phyloP scores from a whole-genome alignment of 2,113 vertebrate species.

The Pseudorasbora parva region DNA sequence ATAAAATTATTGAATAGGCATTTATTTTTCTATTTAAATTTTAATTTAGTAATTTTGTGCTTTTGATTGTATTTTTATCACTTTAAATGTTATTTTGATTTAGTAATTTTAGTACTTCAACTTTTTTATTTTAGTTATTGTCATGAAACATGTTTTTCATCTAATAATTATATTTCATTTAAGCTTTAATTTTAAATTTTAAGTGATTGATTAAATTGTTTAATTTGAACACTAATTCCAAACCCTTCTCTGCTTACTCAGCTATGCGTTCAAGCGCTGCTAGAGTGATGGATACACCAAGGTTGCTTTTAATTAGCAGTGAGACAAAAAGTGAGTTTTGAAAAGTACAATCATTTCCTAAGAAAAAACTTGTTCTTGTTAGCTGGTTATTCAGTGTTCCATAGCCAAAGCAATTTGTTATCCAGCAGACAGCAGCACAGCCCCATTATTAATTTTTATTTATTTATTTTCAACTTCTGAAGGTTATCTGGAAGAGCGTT shows the following conservation, averaged over 20 bases:
- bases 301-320: background rate
- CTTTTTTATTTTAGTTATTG: too few relatives aligned
- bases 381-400: background rate
- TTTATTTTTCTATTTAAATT: too few relatives aligned
- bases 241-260: background rate
- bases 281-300: background rate
- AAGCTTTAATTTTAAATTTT: background rate
- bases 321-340: background rate
- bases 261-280: background rate
- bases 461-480: slow-evolving; percentile 29
- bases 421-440: slow-evolving; percentile 10
- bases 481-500: slow-evolving; percentile 39
- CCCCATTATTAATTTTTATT: slow-evolving; percentile 24
- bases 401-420: slow-evolving; percentile 15
- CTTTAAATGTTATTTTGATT: too few relatives aligned
- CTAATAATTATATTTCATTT: background rate
- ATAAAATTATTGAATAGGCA: too few relatives aligned
- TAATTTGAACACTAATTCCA: background rate
- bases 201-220: too few relatives aligned
- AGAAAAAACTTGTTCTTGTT: slow-evolving; percentile 9
- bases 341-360: background rate
- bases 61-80: too few relatives aligned
- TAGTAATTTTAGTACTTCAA: too few relatives aligned
- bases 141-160: too few relatives aligned
- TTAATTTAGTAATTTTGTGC: too few relatives aligned